Conservation (phyloP, 2,113 vertebrate genomes). For the Anseranas semipalmata region DNA sequence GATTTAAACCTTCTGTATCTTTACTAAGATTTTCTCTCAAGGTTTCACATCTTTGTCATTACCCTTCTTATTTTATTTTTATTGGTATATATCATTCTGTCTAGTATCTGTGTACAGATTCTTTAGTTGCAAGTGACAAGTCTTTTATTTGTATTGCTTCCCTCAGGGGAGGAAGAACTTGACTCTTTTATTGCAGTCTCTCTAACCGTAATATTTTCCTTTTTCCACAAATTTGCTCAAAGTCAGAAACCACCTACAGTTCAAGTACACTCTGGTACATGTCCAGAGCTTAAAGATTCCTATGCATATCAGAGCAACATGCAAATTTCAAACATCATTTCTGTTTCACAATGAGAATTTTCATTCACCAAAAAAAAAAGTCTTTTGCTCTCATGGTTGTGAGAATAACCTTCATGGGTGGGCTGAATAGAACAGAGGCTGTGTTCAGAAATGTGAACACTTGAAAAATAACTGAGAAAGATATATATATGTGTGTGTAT, state of each 20-base stretch:
- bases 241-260: neutral
- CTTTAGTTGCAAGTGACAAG: neutral
- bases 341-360: neutral
- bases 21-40: neutral
- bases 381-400: neutral
- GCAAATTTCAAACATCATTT: neutral
- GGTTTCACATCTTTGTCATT: neutral
- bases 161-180: neutral
- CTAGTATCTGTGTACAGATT: neutral
- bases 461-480: neutral
- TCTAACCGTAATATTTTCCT: neutral
- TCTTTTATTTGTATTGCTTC: constrained; percentile 7
- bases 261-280: neutral
- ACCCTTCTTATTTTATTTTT: constrained; percentile 23
- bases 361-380: neutral
- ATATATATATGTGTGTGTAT: accelerated
- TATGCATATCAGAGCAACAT: neutral
- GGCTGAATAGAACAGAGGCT: neutral
- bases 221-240: neutral
- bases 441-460: neutral
- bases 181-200: neutral
- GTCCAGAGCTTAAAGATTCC: neutral
- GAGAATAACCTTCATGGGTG: neutral
- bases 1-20: neutral
- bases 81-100: neutral